Evolutionary conservation across 2,113 vertebrate genomes (phyloP).

Genomic region (Artemisiospiza belli): DNA sequence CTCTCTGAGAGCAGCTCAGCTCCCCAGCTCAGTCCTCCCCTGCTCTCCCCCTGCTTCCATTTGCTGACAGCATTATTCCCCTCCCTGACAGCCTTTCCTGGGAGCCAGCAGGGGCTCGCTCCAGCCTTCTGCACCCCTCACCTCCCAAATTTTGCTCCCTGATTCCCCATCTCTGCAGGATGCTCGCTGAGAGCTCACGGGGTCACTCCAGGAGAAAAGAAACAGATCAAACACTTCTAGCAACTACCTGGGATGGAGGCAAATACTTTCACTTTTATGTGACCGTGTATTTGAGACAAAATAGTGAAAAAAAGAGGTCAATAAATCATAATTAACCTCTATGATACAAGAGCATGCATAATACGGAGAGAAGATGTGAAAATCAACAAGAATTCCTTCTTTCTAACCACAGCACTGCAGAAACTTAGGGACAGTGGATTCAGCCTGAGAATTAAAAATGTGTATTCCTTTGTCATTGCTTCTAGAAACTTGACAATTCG

Average conservation of each 20-base stretch:
- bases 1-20: background rate
- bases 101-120: background rate
- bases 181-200: rapidly evolving
- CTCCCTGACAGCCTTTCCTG: background rate
- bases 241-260: background rate
- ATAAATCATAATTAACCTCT: background rate
- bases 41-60: background rate
- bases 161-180: background rate
- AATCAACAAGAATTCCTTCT: background rate
- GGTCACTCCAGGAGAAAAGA: background rate
- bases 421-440: background rate
- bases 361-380: background rate
- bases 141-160: background rate
- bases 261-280: background rate
- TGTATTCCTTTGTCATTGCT: background rate
- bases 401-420: background rate
- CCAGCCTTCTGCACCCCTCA: background rate
- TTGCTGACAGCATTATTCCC: background rate
- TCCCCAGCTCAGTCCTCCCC: background rate
- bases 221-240: background rate
- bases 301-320: background rate
- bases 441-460: background rate
- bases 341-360: background rate
- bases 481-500: background rate
- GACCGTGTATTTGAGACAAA: background rate